Percentiles rank a stretch among this genome's conserved stretches.
Evolutionary conservation across 2,113 vertebrate species (phyloP).

Genomic region (Vulpes ferrilata): DNA sequence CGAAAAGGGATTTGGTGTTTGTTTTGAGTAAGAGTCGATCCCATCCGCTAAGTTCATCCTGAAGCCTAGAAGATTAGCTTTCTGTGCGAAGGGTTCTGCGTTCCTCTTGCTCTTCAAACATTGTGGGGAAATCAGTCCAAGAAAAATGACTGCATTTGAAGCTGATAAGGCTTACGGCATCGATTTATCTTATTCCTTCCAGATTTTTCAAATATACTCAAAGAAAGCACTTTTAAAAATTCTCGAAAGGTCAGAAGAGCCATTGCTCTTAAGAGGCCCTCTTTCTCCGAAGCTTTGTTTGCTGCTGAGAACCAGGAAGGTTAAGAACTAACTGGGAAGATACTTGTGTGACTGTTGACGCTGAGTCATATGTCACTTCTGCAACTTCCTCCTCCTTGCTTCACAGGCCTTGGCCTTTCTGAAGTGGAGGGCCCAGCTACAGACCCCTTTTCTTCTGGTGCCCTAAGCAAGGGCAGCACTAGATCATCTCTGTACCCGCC

Average conservation of each 20-base stretch:
- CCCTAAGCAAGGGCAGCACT: neutral
- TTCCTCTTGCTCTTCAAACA: slow-evolving; percentile 69
- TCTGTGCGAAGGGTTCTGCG: slow-evolving; percentile 64
- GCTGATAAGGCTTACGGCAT: slow-evolving; percentile 11
- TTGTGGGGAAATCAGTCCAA: slow-evolving; percentile 1
- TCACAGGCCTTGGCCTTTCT: neutral
- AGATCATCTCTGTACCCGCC: neutral
- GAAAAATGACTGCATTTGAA: slow-evolving; percentile 75
- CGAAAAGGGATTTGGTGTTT: slow-evolving; percentile 69
- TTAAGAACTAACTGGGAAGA: neutral
- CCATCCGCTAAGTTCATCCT: slow-evolving; percentile 71
- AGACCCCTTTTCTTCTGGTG: neutral
- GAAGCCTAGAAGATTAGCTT: slow-evolving; percentile 70
- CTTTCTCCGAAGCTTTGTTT: slow-evolving; percentile 47
- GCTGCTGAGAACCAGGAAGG: neutral
- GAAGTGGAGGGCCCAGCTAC: neutral
- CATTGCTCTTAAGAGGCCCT: slow-evolving; percentile 44
- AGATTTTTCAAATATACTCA: slow-evolving; percentile 57
- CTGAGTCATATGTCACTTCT: neutral
- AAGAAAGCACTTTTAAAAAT: slow-evolving; percentile 56
- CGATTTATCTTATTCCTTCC: slow-evolving; percentile 52
- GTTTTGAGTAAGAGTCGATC: slow-evolving; percentile 76
- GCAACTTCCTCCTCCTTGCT: neutral
- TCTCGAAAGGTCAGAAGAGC: neutral
- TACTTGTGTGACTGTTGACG: neutral